Conservation (phyloP, 2,888 invertebrate genomes). For the Caenorhabditis sp. region DNA sequence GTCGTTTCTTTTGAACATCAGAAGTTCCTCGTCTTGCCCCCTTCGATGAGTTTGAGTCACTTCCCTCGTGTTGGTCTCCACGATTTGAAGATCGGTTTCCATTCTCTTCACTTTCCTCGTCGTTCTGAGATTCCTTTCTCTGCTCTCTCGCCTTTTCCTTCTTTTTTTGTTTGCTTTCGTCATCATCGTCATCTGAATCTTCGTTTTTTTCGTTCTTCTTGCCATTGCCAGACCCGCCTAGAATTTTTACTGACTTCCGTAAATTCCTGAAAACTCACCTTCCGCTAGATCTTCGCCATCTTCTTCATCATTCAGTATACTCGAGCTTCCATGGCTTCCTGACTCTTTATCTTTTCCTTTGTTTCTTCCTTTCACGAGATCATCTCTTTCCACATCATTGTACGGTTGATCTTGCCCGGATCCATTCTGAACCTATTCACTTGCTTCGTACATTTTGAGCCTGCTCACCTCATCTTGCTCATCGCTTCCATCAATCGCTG, state of each 20-base stretch:
- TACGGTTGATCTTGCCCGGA: neutral
- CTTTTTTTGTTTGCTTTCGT: no score
- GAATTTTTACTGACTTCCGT: no score
- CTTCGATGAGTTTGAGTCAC: neutral
- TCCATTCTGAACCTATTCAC: neutral
- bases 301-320: neutral
- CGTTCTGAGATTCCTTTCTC: neutral
- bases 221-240: neutral
- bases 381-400: neutral
- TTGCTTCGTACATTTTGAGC: neutral
- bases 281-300: neutral
- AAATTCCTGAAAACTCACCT: neutral
- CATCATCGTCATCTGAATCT: neutral
- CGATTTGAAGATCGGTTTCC: neutral
- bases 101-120: neutral
- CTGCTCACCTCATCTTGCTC: neutral
- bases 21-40: neutral
- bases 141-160: no score
- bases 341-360: neutral
- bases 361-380: neutral
- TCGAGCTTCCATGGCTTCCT: neutral
- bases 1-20: no score
- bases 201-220: neutral
- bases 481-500: neutral
- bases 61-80: neutral